phyloP scores from a whole-genome alignment of 2,113 vertebrate species.

The Oncorhynchus gorbuscha region DNA sequence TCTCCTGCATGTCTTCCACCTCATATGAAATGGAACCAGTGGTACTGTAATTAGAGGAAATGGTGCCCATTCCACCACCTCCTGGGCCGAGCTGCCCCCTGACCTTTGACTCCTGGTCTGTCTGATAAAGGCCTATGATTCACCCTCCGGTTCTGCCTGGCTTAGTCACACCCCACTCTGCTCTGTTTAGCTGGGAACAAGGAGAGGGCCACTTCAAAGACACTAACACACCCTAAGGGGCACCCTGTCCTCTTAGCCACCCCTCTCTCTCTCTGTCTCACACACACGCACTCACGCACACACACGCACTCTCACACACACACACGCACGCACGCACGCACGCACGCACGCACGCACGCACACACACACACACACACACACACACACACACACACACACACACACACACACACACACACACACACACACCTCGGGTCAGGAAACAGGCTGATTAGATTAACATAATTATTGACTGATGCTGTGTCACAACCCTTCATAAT shows the following conservation, averaged over 20 bases:
- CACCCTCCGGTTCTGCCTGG: constrained; percentile 54
- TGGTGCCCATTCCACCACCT: constrained; percentile 61
- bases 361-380: constrained; percentile 23
- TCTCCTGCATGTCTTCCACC: neutral
- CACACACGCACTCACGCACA: constrained; percentile 30
- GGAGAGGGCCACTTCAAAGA: constrained; percentile 76
- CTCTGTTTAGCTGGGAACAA: constrained; percentile 64
- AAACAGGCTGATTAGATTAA: constrained; percentile 75
- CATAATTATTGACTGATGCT: constrained; percentile 78
- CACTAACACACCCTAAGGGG: constrained; percentile 66
- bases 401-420: constrained; percentile 25
- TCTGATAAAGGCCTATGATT: constrained; percentile 83
- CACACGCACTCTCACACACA: constrained; percentile 13
- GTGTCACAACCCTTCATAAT: constrained; percentile 66
- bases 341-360: constrained; percentile 7
- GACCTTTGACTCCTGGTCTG: constrained; percentile 77
- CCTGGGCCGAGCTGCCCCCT: constrained; percentile 48
- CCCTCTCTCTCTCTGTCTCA: constrained; percentile 46
- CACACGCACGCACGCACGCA: constrained; percentile 11
- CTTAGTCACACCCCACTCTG: constrained; percentile 85
- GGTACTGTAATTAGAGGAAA: constrained; percentile 60
- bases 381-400: constrained; percentile 21
- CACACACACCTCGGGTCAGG: constrained; percentile 56
- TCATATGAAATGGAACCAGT: neutral
- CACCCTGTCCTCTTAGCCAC: constrained; percentile 73